Evolutionary conservation across 2,797 vertebrate genomes (phyloP), one percentile per base, ranked within the genome.

Genomic region (Somateria mollissima): DNA sequence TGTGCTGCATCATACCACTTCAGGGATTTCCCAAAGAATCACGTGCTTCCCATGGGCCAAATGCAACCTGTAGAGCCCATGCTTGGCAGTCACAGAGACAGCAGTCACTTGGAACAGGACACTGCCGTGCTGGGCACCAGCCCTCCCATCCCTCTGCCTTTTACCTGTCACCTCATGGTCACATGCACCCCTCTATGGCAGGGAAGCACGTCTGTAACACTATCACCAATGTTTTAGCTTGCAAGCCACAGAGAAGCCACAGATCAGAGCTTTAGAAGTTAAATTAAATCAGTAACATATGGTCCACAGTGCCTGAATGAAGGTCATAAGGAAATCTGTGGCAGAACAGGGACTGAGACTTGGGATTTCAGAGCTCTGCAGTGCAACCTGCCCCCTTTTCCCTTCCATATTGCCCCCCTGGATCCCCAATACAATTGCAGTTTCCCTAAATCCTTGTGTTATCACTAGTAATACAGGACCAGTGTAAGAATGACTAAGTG

Each of bases 241-340:
- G 56, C 3, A 27, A 87, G 62, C 73, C 76, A 89, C 72, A 66
- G 43, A 74, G 37, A 65, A 91, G 75, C 25, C 49, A 71, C 1
- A 8, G 61, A 72, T 43, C 54, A 86, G 66, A 79, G 25, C 47
- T 85, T 84, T 56, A 54, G 37, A 74, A 75, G 7, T 49, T 30
- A 74, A 73, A 72, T 32, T 80, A 43, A 27, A 84, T 79, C 36
- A 36, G 43, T 71, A 92, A 74, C 94, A 80, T 70, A 94, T 41
- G 75, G 86, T 65, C 90, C 32, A 14, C 37, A 65, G 41, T 25
- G 65, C 62, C 77, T 78, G 69, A 91, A 84, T 77, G 83, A 94
- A 92, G 85, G 92, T 94, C 90, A 74, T 47, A 66, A 54, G 41
- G 34, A 96, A 92, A 84, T 56, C 77, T 70, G 27, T 53, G 58